These are phyloP conservation scores for Conomelus anceps DNA, from an alignment of 2,888 invertebrate genomes.

Conservation along the genomic window DNA sequence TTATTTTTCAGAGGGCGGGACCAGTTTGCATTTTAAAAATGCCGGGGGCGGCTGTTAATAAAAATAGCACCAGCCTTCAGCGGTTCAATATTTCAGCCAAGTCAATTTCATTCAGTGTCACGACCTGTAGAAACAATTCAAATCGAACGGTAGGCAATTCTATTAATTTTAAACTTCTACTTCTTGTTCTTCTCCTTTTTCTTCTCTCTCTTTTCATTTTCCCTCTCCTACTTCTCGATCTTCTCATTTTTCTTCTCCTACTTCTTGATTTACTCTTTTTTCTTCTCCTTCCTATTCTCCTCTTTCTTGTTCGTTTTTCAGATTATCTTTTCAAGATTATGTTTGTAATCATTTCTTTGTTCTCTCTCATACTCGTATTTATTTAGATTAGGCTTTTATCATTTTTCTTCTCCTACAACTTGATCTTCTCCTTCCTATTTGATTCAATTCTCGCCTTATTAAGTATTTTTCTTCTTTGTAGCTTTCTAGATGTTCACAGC, in stretches of 20 bases:
- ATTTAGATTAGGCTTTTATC: too few relatives aligned
- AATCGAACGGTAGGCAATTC: background rate
- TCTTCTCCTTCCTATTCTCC: background rate
- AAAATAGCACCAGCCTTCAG: background rate
- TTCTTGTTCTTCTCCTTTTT: too few relatives aligned
- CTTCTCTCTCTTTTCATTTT: background rate
- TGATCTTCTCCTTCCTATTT: too few relatives aligned
- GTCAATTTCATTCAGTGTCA: background rate
- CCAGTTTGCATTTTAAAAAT: background rate
- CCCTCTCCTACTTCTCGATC: background rate
- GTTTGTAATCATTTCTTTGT: too few relatives aligned
- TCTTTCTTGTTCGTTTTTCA: background rate
- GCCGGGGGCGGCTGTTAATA: background rate
- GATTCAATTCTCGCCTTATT: too few relatives aligned
- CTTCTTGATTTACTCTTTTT: background rate
- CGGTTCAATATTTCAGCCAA: background rate
- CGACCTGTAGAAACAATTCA: background rate
- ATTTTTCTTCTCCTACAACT: too few relatives aligned
- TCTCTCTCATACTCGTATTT: too few relatives aligned
- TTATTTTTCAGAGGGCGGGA: background rate
- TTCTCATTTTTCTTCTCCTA: background rate
- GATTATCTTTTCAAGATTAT: too few relatives aligned
- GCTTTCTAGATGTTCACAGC: too few relatives aligned
- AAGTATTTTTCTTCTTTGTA: too few relatives aligned
- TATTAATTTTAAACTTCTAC: background rate